Conservation (phyloP, 2,797 vertebrate genomes). For the Platyrinchus mystaceus region DNA sequence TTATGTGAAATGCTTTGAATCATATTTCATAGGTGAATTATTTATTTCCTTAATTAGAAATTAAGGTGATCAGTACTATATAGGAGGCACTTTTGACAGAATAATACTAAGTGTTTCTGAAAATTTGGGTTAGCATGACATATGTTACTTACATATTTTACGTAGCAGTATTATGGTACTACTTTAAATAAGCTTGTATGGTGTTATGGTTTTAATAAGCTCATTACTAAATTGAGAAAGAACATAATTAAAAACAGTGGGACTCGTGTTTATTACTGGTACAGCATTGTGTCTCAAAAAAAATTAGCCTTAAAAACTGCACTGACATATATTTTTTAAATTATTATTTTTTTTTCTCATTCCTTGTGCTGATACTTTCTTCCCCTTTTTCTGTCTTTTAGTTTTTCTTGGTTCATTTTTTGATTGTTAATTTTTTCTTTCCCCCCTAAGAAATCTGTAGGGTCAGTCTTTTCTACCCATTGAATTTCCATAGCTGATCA, state of each 20-base stretch:
- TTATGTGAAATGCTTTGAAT: neutral
- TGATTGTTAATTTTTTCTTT: rapidly evolving
- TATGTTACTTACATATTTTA: neutral
- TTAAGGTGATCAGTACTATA: neutral
- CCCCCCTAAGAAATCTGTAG: neutral
- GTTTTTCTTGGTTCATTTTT: neutral
- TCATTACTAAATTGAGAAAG: neutral
- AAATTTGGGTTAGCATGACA: neutral
- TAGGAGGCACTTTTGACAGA: neutral
- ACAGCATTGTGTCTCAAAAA: neutral
- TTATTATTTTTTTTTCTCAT: neutral
- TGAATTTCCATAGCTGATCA: neutral
- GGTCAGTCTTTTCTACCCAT: neutral
- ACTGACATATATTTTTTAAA: neutral
- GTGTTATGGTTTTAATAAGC: neutral
- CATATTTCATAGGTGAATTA: neutral
- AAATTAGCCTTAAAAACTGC: neutral
- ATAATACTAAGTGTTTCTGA: neutral
- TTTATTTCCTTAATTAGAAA: neutral
- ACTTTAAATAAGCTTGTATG: neutral
- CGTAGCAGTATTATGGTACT: too few relatives aligned
- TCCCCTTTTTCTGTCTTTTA: neutral
- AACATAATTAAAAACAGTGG: neutral
- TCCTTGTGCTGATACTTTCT: neutral
- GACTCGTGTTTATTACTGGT: neutral